A percentile compares a stretch with the other conserved stretches of the same genome.
These are phyloP conservation scores for Lophura nycthemera DNA, from an alignment of 2,113 vertebrate genomes.

Conservation along the genomic window DNA sequence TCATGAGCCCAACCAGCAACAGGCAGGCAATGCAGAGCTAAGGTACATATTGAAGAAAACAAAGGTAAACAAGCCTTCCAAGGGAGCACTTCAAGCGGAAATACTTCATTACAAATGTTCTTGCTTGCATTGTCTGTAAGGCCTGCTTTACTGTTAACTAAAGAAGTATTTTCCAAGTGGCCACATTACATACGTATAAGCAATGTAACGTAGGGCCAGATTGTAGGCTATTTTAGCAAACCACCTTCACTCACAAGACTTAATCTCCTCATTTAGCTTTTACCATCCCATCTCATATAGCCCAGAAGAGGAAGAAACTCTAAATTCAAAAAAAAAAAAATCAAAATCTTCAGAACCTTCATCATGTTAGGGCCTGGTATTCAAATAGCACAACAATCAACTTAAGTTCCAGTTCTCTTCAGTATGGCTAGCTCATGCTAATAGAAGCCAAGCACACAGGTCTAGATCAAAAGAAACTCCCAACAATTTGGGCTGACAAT, in stretches of 20 bases:
- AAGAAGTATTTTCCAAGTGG: not conserved
- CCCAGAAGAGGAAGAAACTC: not conserved
- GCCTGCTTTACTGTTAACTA: not conserved
- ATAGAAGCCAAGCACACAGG: not conserved
- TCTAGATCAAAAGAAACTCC: not conserved
- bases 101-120: not conserved
- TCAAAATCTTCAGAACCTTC: not conserved
- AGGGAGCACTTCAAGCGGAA: rapidly evolving
- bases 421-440: not conserved
- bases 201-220: not conserved
- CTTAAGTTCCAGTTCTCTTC: not conserved
- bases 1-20: not conserved
- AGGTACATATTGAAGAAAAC: not conserved
- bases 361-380: not conserved
- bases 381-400: not conserved
- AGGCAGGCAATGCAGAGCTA: not conserved
- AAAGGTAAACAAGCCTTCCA: not conserved
- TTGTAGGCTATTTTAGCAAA: not conserved
- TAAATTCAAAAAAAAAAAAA: too few species aligned
- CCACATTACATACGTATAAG: not conserved
- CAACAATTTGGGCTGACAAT: not conserved
- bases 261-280: not conserved
- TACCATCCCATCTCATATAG: not conserved
- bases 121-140: not conserved
- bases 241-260: not conserved